phyloP scores from a whole-genome alignment of 2,797 vertebrate species.

The Sebastes baramenuke region DNA sequence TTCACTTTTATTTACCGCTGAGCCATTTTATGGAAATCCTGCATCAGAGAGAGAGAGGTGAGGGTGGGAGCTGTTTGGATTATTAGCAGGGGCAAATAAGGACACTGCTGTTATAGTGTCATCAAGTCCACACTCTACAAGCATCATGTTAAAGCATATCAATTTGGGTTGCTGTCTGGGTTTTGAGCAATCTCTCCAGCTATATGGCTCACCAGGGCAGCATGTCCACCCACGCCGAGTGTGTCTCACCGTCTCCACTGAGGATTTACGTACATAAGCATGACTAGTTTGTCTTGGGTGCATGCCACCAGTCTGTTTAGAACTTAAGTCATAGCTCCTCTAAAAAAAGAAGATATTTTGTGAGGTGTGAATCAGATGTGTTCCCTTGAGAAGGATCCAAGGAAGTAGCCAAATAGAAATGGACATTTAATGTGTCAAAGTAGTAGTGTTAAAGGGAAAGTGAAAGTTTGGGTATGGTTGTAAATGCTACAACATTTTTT shows the following conservation, averaged over 20 bases:
- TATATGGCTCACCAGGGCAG: constrained; percentile 1
- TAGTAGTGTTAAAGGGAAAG: background rate
- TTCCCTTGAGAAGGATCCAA: background rate
- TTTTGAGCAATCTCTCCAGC: background rate
- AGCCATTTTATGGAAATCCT: background rate
- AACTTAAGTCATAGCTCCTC: background rate
- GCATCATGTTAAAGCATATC: background rate
- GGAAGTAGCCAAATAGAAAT: background rate
- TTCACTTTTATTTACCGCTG: background rate
- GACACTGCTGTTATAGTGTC: background rate
- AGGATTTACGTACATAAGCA: background rate
- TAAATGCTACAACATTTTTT: background rate
- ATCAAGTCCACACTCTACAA: background rate
- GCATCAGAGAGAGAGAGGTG: background rate
- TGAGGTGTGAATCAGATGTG: background rate
- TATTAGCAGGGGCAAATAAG: background rate
- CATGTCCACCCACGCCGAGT: background rate
- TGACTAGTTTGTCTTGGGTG: background rate
- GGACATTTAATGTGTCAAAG: background rate
- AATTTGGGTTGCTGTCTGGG: background rate
- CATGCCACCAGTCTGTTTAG: background rate
- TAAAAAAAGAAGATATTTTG: background rate
- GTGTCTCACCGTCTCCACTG: background rate
- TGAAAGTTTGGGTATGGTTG: background rate
- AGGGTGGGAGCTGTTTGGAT: background rate